Evolutionary conservation across 2,113 vertebrate species (phyloP).

Genomic region (Pelmatolapia mariae): DNA sequence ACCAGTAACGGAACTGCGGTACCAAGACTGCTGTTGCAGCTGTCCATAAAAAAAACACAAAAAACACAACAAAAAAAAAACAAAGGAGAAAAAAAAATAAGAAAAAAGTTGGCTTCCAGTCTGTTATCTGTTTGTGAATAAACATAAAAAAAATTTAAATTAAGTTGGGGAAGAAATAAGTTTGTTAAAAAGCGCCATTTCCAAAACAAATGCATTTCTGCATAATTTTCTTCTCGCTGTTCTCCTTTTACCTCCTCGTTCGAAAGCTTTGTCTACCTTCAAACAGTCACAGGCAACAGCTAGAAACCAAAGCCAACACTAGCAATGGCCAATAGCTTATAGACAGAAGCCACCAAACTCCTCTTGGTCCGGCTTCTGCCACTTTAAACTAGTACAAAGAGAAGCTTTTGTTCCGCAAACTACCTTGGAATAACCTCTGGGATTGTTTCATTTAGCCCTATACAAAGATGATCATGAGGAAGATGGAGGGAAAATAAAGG

Average conservation of each 20-base stretch:
- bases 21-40: constrained; percentile 92
- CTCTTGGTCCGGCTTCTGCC: constrained; percentile 93
- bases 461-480: constrained; percentile 79
- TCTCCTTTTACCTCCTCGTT: constrained; percentile 96
- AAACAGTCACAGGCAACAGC: constrained; percentile 99
- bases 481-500: constrained; percentile 43
- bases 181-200: constrained; percentile 88
- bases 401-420: constrained; percentile 91
- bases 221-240: constrained; percentile 87
- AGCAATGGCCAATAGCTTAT: constrained; percentile 99
- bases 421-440: constrained; percentile 99
- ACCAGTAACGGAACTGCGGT: constrained; percentile 83
- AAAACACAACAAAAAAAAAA: background rate
- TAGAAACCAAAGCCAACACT: constrained; percentile 99
- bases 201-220: constrained; percentile 90
- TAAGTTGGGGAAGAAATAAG: constrained; percentile 70
- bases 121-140: constrained; percentile 91
- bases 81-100: background rate
- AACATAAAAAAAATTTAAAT: constrained; percentile 79
- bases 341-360: constrained; percentile 94
- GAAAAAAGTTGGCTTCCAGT: constrained; percentile 86
- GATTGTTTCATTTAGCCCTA: constrained; percentile 95
- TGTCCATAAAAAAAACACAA: constrained; percentile 26
- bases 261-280: constrained; percentile 99
- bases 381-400: constrained; percentile 98